Base-by-base conservation (phyloP, 2,113 vertebrate genomes). In the Dromaius novaehollandiae region DNA sequence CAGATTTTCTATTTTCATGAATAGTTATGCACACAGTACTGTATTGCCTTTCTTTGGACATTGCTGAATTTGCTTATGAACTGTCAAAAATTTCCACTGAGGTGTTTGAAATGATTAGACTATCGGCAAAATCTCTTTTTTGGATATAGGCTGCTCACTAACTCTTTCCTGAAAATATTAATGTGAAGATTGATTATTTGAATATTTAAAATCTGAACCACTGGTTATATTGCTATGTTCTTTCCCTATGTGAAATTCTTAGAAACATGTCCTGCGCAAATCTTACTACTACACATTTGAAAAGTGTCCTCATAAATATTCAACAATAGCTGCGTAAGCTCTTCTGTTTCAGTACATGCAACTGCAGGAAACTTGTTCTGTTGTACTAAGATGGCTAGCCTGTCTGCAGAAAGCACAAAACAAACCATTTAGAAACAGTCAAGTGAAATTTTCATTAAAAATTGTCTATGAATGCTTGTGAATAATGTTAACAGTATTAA, bases 1-100 rank as follows among this genome's bases (percentile, higher is more conserved):
- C 32, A 73, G 24, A 28, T 24, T 38, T 64, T 22, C 36, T 38
- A 38, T 64, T 64, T 64, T 25, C 30, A 32, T 19, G 4, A 53
- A 10, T 6, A 21, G 6, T 17, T 64, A 80, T 70, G 22, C 11
- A 44, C 13, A 6, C 0, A 0, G 7, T 50, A 44, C 6, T 14
- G 14, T 51, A 22, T 32, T 38, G 4, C 6, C n/a, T 46, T 61
- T 79, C n/a, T 86, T 66, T 19, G 9, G 19, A 65, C 22, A 86
- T 61, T 9, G 55, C 2, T 77, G 38, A 73, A 56, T 73, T 53
- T 50, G 2, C 13, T 76, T 64, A 51, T 6, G 76, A 68, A 76
- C 2, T 40, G 40, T 25, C 48, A 26, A 64, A 30, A 68, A 36
- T 68, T 79, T 63, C 8, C 6, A 32, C 7, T 42, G 56, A 34